phyloP scores from a whole-genome alignment of 2,113 vertebrate genomes.

The Pampusana beccarii region DNA sequence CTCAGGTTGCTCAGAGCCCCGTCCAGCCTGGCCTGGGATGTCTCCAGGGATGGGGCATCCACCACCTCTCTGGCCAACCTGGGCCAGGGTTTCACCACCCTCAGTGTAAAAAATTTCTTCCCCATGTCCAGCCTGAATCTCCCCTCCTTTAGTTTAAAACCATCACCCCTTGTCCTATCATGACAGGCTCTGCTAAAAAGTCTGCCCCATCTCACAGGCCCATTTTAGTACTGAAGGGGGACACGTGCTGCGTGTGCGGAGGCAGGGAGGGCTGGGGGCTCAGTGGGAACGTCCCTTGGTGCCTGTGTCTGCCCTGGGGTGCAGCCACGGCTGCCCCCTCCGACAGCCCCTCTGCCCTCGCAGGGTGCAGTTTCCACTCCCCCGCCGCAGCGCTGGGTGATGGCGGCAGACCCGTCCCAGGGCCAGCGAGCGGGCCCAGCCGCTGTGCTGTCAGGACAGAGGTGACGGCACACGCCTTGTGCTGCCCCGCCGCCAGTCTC shows the following conservation, averaged over 20 bases:
- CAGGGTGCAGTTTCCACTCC: constrained; percentile 82
- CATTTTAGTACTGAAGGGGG: too few species aligned
- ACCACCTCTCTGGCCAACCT: too few species aligned
- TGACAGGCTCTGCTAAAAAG: too few species aligned
- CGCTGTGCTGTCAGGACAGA: constrained; percentile 51
- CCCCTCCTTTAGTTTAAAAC: too few species aligned
- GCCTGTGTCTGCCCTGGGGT: rapidly evolving
- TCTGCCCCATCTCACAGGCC: too few species aligned
- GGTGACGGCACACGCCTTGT: constrained; percentile 65
- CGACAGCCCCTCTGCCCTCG: background rate
- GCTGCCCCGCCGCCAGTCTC: constrained; percentile 77
- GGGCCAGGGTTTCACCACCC: too few species aligned
- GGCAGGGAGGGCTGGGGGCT: background rate
- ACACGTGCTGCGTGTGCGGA: background rate
- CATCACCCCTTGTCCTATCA: too few species aligned
- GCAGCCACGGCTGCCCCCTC: rapidly evolving
- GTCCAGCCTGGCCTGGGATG: too few species aligned
- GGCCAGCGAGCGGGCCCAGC: background rate
- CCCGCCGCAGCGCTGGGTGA: background rate
- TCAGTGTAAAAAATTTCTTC: too few species aligned
- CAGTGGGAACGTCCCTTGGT: rapidly evolving
- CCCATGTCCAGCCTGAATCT: too few species aligned
- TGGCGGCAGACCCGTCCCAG: background rate
- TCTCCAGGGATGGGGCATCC: too few species aligned
- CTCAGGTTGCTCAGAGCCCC: too few species aligned